Evolutionary conservation across 2,797 vertebrate species (phyloP), one percentile per base, ranked within the genome.

Genomic region (Chelidonichthys spinosus): DNA sequence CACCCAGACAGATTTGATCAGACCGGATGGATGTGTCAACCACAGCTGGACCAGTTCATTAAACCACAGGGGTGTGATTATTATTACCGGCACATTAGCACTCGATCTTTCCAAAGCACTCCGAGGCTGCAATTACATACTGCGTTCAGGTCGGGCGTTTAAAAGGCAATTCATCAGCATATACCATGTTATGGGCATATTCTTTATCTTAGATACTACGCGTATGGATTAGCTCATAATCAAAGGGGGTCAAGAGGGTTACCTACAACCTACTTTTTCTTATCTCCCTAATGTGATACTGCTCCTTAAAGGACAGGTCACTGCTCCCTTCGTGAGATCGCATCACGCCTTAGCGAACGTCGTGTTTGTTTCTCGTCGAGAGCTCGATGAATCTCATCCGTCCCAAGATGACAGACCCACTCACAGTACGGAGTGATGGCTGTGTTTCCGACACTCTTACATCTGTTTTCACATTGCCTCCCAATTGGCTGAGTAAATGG

Each of bases 41-140:
- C 76, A 59, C 79, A 82, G 74, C 79, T 69, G 76, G 83, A 78
- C 73, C 58, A 14, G 66, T 86, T 90, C 75, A 83, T 86, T 65
- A 81, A 82, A 86, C 87, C 59, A 46, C 78, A 53, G 79, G 81
- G 76, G 81, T 49, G 76, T 77, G 73, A 76, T 91, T 84, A 76
- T 80, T 76, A 78, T 84, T 56, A 70, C 58, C 42, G 33, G 49
- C 32, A 43, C 76, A 82, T 82, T 79, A 78, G 72, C 61, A 13
- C 59, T 76, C 72, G 3, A 17, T 55, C 67, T 63, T 52, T 67
- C 37, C 47, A 37, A 69, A 74, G 76, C 0, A 0, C 82, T 79
- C 58, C 0, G 11, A 69, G 50, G 64, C 72, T 72, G 66, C 69
- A 80, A 63, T 80, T 66, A 52, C 13, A 39, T 49, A 58, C 52